Percentiles rank a stretch among this genome's conserved stretches.
These are phyloP conservation scores for Cetonia aurata DNA, from an alignment of 2,888 invertebrate species.

Conservation along the genomic window DNA sequence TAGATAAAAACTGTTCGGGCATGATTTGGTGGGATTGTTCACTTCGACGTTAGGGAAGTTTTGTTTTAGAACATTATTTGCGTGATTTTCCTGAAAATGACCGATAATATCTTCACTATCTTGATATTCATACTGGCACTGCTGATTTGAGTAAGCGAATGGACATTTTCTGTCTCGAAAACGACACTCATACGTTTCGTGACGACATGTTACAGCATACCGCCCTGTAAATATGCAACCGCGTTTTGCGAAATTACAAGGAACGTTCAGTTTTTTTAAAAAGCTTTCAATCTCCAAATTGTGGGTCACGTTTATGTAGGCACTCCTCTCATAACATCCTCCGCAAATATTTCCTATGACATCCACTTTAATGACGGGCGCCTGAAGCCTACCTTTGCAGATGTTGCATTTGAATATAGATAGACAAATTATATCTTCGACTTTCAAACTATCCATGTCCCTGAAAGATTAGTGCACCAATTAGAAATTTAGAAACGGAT, in stretches of 20 bases:
- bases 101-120: too few relatives aligned
- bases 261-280: not conserved
- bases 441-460: too few relatives aligned
- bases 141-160: not conserved
- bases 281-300: not conserved
- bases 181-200: not conserved
- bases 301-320: too few relatives aligned
- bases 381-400: not conserved
- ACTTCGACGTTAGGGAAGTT: too few relatives aligned
- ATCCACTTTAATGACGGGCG: not conserved
- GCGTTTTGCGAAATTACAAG: slow-evolving; percentile 4
- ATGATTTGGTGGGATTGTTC: too few relatives aligned
- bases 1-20: too few relatives aligned
- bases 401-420: not conserved
- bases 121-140: too few relatives aligned
- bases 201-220: not conserved
- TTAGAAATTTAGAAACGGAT: too few relatives aligned
- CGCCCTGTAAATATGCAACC: slow-evolving; percentile 1
- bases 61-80: too few relatives aligned
- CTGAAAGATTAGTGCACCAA: too few relatives aligned
- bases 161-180: not conserved
- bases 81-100: too few relatives aligned
- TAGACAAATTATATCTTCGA: not conserved
- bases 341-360: not conserved
- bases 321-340: not conserved